Evolutionary conservation across 2,888 invertebrate genomes (phyloP).

Genomic region (Tipula confusa): DNA sequence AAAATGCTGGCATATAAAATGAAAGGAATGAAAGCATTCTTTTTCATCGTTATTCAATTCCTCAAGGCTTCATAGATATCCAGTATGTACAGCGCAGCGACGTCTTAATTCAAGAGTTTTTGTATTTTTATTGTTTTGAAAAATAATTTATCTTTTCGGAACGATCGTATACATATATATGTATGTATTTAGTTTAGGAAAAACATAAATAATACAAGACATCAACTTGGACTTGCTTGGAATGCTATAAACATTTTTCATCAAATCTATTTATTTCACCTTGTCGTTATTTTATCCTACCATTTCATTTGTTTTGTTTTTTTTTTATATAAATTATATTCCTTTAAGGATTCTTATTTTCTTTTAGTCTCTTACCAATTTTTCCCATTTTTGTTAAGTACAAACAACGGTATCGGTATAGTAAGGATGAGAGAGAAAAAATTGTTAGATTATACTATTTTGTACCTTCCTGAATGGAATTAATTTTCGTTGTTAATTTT

Average conservation of each 20-base stretch:
- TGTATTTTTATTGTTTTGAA: not conserved
- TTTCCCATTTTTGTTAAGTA: not conserved
- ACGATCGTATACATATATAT: not conserved
- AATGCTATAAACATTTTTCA: not conserved
- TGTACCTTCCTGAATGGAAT: not conserved
- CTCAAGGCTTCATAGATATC: not conserved
- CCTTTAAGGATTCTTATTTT: not conserved
- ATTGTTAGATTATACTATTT: not conserved
- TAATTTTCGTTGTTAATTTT: not conserved
- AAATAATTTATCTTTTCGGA: not conserved
- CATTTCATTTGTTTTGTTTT: too few species aligned
- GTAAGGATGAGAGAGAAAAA: not conserved
- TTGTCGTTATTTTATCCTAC: not conserved
- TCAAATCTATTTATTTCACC: not conserved
- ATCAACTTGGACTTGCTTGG: not conserved
- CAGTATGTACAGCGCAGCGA: not conserved
- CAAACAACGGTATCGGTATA: not conserved
- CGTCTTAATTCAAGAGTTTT: not conserved
- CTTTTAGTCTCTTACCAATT: not conserved
- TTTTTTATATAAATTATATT: not conserved
- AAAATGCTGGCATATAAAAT: not conserved
- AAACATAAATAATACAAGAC: not conserved
- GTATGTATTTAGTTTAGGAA: not conserved
- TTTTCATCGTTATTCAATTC: not conserved
- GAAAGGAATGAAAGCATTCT: not conserved